Evolutionary conservation across 2,888 invertebrate species (phyloP).

Genomic region (Aphidoletes aphidimyza): DNA sequence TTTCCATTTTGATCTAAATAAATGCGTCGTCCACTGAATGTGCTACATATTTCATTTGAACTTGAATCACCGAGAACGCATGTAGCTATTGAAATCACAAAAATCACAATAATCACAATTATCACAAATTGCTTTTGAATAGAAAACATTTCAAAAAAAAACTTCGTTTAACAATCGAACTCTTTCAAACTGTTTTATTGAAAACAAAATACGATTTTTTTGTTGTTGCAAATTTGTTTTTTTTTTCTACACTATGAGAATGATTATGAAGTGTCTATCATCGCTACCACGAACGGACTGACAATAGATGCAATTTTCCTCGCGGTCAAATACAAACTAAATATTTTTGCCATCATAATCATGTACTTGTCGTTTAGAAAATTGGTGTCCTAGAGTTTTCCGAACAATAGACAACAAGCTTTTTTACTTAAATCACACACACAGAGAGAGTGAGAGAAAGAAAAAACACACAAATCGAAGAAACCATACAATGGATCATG

Average conservation of each 20-base stretch:
- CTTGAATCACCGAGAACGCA: background rate
- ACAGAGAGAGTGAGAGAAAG: background rate
- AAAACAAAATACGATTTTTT: background rate
- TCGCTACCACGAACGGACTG: background rate
- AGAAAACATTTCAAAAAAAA: constrained; percentile 15
- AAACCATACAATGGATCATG: constrained; percentile 5
- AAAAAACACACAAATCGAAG: background rate
- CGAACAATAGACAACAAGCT: background rate
- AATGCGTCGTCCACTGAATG: constrained; percentile 52
- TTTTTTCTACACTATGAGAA: background rate
- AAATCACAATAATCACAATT: constrained; percentile 41
- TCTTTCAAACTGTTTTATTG: background rate
- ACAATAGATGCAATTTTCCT: background rate
- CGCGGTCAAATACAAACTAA: background rate
- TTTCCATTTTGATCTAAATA: constrained; percentile 51
- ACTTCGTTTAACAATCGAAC: background rate
- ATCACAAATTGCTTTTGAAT: background rate
- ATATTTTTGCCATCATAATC: background rate
- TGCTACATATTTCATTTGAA: constrained; percentile 54
- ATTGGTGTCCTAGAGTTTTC: background rate
- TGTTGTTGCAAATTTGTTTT: background rate
- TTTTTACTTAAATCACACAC: background rate
- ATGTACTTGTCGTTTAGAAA: background rate
- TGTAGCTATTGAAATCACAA: background rate
- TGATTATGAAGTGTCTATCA: background rate